Base-by-base conservation (phyloP, 2,797 vertebrate genomes). In the Octomys mimax region DNA sequence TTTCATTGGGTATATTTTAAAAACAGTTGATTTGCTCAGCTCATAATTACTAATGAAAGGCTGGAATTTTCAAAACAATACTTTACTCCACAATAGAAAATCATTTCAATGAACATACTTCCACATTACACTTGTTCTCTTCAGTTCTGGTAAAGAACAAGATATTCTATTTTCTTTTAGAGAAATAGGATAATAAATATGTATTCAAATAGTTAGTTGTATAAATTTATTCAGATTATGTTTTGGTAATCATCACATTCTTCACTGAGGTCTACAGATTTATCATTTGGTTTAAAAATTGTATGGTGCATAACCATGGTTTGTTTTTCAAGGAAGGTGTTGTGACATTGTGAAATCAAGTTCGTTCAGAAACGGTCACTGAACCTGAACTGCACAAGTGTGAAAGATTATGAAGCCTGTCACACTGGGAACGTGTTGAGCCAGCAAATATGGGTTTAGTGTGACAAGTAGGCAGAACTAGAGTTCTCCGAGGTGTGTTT, bases 361-460 rank as follows among this genome's bases (percentile, higher is more conserved):
- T 49, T 70, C 1, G 6, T 36, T 70, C 4, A 78, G 39, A 90
- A 88, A 54, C 5, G 24, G 7, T 68, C 4, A 13, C 28, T 84
- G 0, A 91, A 62, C 92, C 9, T 64, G 57, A 97, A 94, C 73
- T 88, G 97, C 86, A 96, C 80, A 22, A 97, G 95, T 81, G 22
- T 86, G 71, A 87, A 90, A 96, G 79, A 91, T 96, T 2, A 84
- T 97, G 93, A 94, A 95, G 77, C 39, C 22, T 49, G 24, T 14
- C 52, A 94, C 87, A 71, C 18, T 96, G 42, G 18, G 83, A 79
- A 87, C 73, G 0, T 87, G 64, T 22, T 96, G 94, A 91, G n/a
- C 19, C 19, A 49, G 31, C 6, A 28, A 93, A 95, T 92, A 97
- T 98, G 91, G 57, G 1, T 95, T 96, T 97, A 90, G 84, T 92